Evolutionary conservation across 2,797 vertebrate species (phyloP).

Genomic region (Miichthys miiuy): DNA sequence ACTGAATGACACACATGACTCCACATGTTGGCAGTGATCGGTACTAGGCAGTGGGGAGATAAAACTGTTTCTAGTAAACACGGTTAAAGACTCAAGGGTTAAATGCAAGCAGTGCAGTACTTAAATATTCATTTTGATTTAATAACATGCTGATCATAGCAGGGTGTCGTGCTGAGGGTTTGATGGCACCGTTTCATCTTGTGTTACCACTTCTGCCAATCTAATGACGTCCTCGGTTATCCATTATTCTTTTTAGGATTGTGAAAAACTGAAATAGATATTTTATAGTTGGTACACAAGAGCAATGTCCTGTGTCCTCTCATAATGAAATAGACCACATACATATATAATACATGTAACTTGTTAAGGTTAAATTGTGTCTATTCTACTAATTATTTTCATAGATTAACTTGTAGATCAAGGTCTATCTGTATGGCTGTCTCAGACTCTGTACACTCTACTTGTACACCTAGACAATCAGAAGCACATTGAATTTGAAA

Average conservation of each 20-base stretch:
- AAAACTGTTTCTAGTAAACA: conserved; percentile 28
- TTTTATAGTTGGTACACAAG: background rate
- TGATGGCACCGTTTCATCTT: conserved; percentile 40
- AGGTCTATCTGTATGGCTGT: background rate
- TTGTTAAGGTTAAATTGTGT: background rate
- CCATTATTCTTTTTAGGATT: conserved; percentile 19
- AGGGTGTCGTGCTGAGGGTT: conserved; percentile 34
- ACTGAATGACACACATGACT: background rate
- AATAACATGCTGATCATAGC: conserved; percentile 42
- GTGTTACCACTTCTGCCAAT: conserved; percentile 40
- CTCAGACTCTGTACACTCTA: background rate
- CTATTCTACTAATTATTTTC: background rate
- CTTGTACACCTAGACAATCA: background rate
- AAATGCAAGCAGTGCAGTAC: conserved; percentile 26
- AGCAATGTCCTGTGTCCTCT: background rate
- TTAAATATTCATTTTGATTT: conserved; percentile 55
- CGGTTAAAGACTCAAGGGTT: conserved; percentile 30
- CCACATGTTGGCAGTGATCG: background rate
- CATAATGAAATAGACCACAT: background rate
- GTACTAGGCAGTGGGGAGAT: conserved; percentile 22
- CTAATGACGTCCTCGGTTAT: conserved; percentile 1
- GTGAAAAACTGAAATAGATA: background rate
- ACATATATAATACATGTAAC: conserved; percentile 17
- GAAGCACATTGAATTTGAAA: background rate
- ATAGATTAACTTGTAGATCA: background rate